These are phyloP conservation scores for Drosophila paulistorum DNA, from an alignment of 1,140 invertebrate species.

Conservation along the genomic window DNA sequence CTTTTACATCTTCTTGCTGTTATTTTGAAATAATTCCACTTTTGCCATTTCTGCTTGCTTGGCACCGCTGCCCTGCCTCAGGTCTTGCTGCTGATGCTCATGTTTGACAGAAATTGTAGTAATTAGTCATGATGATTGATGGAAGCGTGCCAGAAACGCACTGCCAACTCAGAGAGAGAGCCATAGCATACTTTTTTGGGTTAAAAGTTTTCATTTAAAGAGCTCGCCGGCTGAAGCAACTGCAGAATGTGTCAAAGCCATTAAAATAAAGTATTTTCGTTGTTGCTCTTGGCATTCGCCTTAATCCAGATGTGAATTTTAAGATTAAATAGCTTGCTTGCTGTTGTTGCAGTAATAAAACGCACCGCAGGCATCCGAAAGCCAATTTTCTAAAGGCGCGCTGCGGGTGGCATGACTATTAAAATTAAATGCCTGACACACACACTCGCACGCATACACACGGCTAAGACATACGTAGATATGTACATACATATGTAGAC, in stretches of 20 bases:
- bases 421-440: conserved; percentile 65
- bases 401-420: conserved; percentile 69
- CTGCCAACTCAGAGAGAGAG: no score
- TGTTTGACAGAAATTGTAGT: conserved; percentile 65
- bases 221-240: conserved; percentile 1
- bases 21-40: conserved; percentile 13
- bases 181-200: conserved; percentile 28
- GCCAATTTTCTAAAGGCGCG: conserved; percentile 70
- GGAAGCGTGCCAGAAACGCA: conserved; percentile 37
- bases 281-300: conserved; percentile 42
- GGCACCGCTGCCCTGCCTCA: no score
- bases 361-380: conserved; percentile 69
- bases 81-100: not conserved
- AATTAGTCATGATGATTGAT: conserved; percentile 80
- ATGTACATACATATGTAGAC: conserved; percentile 1
- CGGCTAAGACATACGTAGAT: conserved; percentile 35
- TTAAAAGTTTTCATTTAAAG: conserved; percentile 54
- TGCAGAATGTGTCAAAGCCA: conserved; percentile 68
- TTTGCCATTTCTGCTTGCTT: no score
- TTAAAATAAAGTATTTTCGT: conserved; percentile 45
- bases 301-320: conserved; percentile 69
- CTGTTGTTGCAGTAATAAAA: conserved; percentile 61
- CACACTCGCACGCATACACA: conserved; percentile 11
- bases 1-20: conserved; percentile 31
- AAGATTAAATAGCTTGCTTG: conserved; percentile 57